Base-by-base conservation (phyloP, 1,140 invertebrate species). In the Aplysia californica region DNA sequence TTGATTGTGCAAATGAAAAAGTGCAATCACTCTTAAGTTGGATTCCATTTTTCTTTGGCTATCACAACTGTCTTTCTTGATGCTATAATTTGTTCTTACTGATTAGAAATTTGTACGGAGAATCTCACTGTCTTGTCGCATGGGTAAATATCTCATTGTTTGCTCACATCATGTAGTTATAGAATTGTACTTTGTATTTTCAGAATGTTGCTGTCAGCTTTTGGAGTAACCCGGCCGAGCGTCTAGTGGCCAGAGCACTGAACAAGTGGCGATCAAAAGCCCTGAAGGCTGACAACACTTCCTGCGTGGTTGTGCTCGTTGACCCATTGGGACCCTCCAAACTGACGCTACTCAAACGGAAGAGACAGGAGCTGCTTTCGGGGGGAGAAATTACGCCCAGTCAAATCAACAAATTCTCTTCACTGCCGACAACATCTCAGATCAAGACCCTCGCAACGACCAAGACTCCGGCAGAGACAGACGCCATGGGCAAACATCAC, bases 201-300 rank as follows among this genome's bases (percentile, higher is more conserved):
- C 80, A 87, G 85, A 83, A 69, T 79, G 84, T 83, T 10, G 75
- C 84, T 33, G 79, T 86, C 21, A 87, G 82, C 36, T 86, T 86
- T 59, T 87, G 86, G 85, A 86, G 83, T 61, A 98, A 98, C 90
- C 96, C 96, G 0, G 96, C 96, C 20, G 96, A 96, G 87, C 93
- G 94, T 78, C 90, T 98, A 64, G 97, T 98, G 0, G 95, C 97
- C 84, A 92, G 93, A 79, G 96, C 96, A 31, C 90, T 98, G 3
- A 93, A 95, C 78, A 89, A 86, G 71, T 92, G 92, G 88, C 82
- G 85, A 56, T 82, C 86, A 23, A 95, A 96, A 93, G 93, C 94
- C 84, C 93, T 98, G 91, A 92, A 96, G 39, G 96, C 97, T 15
- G 97, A 99, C 90, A 99, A 99, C 88, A 98, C 96, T 2, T 97